phyloP scores from a whole-genome alignment of 2,797 vertebrate genomes.

The Eulemur mongoz region DNA sequence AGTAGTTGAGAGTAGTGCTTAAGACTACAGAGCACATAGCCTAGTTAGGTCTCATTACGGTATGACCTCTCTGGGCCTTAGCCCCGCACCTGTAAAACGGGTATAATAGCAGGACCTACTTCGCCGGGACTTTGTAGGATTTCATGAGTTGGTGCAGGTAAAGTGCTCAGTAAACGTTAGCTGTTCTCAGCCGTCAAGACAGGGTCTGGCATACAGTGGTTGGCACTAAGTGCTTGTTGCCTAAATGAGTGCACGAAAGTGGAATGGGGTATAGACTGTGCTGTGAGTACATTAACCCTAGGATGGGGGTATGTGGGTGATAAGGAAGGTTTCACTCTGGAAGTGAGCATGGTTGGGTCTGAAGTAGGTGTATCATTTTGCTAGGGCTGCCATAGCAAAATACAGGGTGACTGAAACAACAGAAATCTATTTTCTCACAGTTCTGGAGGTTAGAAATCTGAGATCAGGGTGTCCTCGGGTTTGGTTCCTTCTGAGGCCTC shows the following conservation, averaged over 20 bases:
- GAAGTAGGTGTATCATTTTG: background rate
- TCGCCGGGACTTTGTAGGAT: background rate
- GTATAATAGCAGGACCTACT: background rate
- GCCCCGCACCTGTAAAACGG: background rate
- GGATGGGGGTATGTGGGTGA: rapidly evolving
- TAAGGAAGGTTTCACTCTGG: background rate
- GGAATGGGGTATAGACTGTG: background rate
- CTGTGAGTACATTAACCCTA: background rate
- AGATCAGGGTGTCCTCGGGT: background rate
- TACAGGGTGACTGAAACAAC: background rate
- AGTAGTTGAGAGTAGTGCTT: background rate
- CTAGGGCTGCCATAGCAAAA: background rate
- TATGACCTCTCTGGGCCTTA: background rate
- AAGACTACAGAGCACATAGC: background rate
- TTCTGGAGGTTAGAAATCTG: background rate
- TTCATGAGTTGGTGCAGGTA: background rate
- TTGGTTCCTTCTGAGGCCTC: background rate
- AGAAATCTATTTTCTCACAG: background rate
- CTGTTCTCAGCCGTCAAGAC: background rate
- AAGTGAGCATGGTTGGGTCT: background rate
- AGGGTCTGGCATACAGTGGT: background rate
- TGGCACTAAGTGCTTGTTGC: background rate
- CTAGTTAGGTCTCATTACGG: rapidly evolving
- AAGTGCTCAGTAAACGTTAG: background rate
- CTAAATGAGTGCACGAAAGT: background rate